A percentile compares a stretch with the other conserved stretches of the same genome.
These are phyloP conservation scores for Seladonia tumulorum DNA, from an alignment of 2,888 invertebrate genomes.

Conservation along the genomic window DNA sequence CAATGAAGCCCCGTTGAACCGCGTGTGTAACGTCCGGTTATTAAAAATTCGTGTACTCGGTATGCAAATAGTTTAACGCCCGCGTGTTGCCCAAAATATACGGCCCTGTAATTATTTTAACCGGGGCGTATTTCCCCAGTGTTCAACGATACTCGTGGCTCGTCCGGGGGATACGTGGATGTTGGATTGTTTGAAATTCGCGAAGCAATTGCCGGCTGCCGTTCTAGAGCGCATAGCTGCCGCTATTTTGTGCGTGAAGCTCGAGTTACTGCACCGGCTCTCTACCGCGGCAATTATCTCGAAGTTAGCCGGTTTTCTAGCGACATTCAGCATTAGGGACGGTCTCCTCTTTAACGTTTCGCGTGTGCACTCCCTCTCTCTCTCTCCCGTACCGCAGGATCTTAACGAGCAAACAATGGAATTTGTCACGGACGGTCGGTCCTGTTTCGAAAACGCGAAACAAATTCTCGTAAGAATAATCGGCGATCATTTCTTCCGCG, in stretches of 20 bases:
- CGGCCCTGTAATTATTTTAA: background rate
- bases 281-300: constrained; percentile 39
- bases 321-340: constrained; percentile 28
- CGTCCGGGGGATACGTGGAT: constrained; percentile 4
- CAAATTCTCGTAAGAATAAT: constrained; percentile 2
- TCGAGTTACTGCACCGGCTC: constrained; percentile 12
- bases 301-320: constrained; percentile 45
- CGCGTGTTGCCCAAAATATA: background rate
- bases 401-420: constrained; percentile 34
- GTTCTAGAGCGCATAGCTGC: background rate
- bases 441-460: background rate
- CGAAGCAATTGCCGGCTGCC: constrained; percentile 35
- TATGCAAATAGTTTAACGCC: background rate
- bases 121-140: background rate
- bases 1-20: background rate
- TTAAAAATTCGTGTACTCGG: background rate
- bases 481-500: background rate
- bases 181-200: constrained; percentile 26
- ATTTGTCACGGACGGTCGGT: background rate
- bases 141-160: constrained; percentile 8
- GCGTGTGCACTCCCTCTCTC: background rate
- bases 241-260: constrained; percentile 38
- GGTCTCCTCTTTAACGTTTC: constrained; percentile 26
- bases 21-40: background rate
- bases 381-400: background rate